Conservation (phyloP, 2,797 vertebrate genomes). For the Sternotherus odoratus region DNA sequence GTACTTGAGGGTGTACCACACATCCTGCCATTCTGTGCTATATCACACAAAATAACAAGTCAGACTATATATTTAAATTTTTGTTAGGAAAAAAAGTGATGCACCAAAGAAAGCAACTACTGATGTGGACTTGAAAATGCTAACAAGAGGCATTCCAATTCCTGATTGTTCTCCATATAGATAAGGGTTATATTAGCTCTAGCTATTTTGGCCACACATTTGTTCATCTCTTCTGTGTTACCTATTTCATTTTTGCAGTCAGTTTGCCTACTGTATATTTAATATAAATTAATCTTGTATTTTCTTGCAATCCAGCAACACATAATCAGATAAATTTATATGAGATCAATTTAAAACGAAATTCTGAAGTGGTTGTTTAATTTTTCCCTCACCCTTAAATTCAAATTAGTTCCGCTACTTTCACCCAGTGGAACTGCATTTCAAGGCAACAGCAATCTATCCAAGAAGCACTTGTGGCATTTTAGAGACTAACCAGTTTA, state of each 20-base stretch:
- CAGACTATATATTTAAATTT: background rate
- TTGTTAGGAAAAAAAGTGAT: background rate
- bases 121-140: slow-evolving; percentile 24
- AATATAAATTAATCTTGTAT: slow-evolving; percentile 38
- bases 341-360: slow-evolving; percentile 31
- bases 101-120: background rate
- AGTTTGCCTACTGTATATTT: slow-evolving; percentile 47
- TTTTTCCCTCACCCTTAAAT: slow-evolving; percentile 24
- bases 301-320: slow-evolving; percentile 49
- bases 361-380: slow-evolving; percentile 14
- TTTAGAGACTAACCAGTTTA: no score
- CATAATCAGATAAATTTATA: slow-evolving; percentile 15
- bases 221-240: slow-evolving; percentile 25
- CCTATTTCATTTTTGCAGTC: slow-evolving; percentile 47
- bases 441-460: slow-evolving; percentile 9
- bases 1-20: background rate
- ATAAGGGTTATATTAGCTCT: background rate
- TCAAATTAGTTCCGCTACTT: slow-evolving; percentile 14
- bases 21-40: background rate
- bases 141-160: slow-evolving; percentile 19
- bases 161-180: background rate
- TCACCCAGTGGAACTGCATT: slow-evolving; percentile 11
- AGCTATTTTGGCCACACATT: background rate
- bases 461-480: slow-evolving; percentile 2
- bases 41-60: slow-evolving; percentile 18